Percentiles rank a stretch among this genome's conserved stretches.
These are phyloP conservation scores for Asteroscopus sphinx DNA, from an alignment of 2,888 invertebrate species.

Conservation along the genomic window DNA sequence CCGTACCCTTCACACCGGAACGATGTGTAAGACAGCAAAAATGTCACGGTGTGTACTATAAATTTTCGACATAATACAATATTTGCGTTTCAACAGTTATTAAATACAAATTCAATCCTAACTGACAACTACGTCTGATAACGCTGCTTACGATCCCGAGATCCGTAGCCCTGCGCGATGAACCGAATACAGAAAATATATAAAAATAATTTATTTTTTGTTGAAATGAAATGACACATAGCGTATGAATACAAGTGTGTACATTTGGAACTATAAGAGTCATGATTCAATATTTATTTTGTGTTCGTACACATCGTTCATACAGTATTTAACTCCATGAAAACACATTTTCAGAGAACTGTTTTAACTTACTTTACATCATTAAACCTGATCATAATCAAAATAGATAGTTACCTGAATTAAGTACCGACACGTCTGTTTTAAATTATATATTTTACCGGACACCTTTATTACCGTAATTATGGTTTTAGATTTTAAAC, in stretches of 20 bases:
- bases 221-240: slow-evolving; percentile 29
- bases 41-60: too few species aligned
- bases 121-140: too few species aligned
- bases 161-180: not conserved
- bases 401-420: slow-evolving; percentile 33
- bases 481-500: slow-evolving; percentile 35
- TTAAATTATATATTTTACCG: slow-evolving; percentile 30
- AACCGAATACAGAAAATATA: slow-evolving; percentile 13
- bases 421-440: slow-evolving; percentile 17
- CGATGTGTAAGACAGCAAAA: too few species aligned
- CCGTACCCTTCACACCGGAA: too few species aligned
- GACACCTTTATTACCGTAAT: slow-evolving; percentile 33
- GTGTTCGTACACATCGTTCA: slow-evolving; percentile 21
- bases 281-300: slow-evolving; percentile 37
- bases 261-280: slow-evolving; percentile 21
- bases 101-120: too few species aligned
- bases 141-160: not conserved
- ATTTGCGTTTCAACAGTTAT: too few species aligned
- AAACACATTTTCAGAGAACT: slow-evolving; percentile 18
- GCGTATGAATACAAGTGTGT: slow-evolving; percentile 41
- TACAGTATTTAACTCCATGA: slow-evolving; percentile 15
- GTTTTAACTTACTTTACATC: slow-evolving; percentile 17
- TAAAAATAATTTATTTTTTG: slow-evolving; percentile 7
- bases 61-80: too few species aligned
- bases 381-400: slow-evolving; percentile 35